A percentile compares a stretch with the other conserved stretches of the same genome.
phyloP scores from a whole-genome alignment of 2,113 vertebrate genomes.

The Pipra filicauda region DNA sequence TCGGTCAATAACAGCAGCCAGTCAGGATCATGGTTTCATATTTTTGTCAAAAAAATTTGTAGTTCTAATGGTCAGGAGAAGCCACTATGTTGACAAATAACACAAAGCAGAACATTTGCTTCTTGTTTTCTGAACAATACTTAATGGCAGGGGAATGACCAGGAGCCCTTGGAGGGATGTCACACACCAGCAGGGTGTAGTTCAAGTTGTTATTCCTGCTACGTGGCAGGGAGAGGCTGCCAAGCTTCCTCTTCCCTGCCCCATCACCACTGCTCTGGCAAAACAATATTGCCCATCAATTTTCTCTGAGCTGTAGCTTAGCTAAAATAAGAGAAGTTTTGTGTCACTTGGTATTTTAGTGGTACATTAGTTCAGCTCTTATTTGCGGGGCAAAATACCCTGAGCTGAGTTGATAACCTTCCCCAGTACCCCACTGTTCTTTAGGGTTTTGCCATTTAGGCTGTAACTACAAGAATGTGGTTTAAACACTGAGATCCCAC shows the following conservation, averaged over 20 bases:
- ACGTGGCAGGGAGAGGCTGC: neutral
- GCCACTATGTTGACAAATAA: neutral
- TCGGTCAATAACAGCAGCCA: neutral
- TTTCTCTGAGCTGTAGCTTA: neutral
- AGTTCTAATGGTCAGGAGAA: neutral
- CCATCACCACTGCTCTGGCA: neutral
- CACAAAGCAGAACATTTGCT: neutral
- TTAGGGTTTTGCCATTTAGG: constrained; percentile 32
- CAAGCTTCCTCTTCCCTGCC: neutral
- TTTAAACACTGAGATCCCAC: constrained; percentile 4
- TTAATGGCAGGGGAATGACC: neutral
- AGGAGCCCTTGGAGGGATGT: accelerated
- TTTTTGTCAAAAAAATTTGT: neutral
- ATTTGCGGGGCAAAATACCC: neutral
- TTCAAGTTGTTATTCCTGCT: neutral
- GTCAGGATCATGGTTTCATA: neutral
- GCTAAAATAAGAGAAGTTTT: neutral
- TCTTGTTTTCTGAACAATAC: neutral
- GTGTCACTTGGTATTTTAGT: neutral
- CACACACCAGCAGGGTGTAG: neutral
- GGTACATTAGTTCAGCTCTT: neutral
- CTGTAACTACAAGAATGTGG: neutral
- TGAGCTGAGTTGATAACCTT: neutral
- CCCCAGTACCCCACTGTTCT: neutral
- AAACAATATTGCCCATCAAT: neutral